Conservation (phyloP, 2,888 invertebrate genomes). For the Pocota personata region DNA sequence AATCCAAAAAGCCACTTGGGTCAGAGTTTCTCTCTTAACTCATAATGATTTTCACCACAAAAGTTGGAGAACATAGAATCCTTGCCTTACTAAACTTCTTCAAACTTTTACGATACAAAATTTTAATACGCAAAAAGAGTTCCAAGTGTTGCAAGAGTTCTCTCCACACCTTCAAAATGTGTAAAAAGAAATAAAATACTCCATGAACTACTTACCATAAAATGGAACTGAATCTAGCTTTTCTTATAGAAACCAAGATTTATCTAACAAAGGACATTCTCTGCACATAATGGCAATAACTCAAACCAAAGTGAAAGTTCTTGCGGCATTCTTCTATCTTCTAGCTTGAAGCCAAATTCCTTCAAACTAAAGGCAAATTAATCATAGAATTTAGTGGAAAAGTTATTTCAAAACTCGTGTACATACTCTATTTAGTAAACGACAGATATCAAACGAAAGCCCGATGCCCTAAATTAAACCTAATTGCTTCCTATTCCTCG, state of each 20-base stretch:
- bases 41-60: too few species aligned
- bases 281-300: slow-evolving; percentile 5
- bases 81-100: background rate
- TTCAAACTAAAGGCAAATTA: slow-evolving; percentile 37
- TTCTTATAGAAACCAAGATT: background rate
- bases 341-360: background rate
- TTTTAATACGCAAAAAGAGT: background rate
- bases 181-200: background rate
- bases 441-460: slow-evolving; percentile 38
- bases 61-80: too few species aligned
- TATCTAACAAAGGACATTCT: background rate
- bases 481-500: slow-evolving; percentile 33
- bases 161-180: background rate
- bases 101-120: too few species aligned
- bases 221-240: background rate
- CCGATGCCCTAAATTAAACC: slow-evolving; percentile 47
- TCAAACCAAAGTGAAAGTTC: background rate
- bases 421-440: slow-evolving; percentile 36
- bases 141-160: too few species aligned
- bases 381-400: slow-evolving; percentile 41
- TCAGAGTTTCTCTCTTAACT: too few species aligned
- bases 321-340: slow-evolving; percentile 12
- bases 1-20: too few species aligned
- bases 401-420: slow-evolving; percentile 33
- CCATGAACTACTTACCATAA: background rate